Percentiles rank a stretch among this genome's conserved stretches.
phyloP scores from a whole-genome alignment of 2,888 invertebrate species.

The Epirrhoe tristata region DNA sequence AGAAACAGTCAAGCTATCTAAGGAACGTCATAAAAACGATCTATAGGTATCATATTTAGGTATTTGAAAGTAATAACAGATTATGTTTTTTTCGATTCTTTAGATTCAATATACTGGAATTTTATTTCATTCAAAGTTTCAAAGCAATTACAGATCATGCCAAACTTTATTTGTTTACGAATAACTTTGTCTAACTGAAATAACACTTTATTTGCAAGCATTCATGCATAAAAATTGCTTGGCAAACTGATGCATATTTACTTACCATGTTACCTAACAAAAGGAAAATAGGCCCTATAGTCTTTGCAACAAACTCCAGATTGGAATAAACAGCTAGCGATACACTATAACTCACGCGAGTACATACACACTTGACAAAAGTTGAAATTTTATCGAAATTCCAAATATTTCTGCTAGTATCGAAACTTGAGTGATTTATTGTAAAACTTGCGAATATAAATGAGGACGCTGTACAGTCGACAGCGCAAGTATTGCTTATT shows the following conservation, averaged over 20 bases:
- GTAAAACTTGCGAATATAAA: slow-evolving; percentile 60
- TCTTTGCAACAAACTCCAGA: not conserved
- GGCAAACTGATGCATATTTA: slow-evolving; percentile 5
- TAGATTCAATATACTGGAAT: too few relatives aligned
- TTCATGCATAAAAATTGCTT: slow-evolving; percentile 7
- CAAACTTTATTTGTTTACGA: slow-evolving; percentile 8
- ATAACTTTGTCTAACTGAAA: slow-evolving; percentile 14
- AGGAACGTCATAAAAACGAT: too few relatives aligned
- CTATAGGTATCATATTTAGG: too few relatives aligned
- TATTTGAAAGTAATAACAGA: too few relatives aligned
- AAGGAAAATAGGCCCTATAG: slow-evolving; percentile 9
- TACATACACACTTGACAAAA: slow-evolving; percentile 62
- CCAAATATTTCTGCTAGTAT: slow-evolving; percentile 62
- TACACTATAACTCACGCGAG: slow-evolving; percentile 61
- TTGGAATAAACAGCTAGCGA: slow-evolving; percentile 28
- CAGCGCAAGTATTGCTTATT: slow-evolving; percentile 27
- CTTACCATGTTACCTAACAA: not conserved
- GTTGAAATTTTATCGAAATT: slow-evolving; percentile 70
- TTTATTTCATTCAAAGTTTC: slow-evolving; percentile 19
- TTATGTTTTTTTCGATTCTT: too few relatives aligned
- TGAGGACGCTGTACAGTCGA: slow-evolving; percentile 45
- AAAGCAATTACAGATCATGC: slow-evolving; percentile 25
- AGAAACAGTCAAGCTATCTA: too few relatives aligned
- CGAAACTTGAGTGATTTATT: slow-evolving; percentile 67
- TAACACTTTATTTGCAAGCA: slow-evolving; percentile 1